Conservation (phyloP, 1,140 invertebrate species). For the Papilio machaon region DNA sequence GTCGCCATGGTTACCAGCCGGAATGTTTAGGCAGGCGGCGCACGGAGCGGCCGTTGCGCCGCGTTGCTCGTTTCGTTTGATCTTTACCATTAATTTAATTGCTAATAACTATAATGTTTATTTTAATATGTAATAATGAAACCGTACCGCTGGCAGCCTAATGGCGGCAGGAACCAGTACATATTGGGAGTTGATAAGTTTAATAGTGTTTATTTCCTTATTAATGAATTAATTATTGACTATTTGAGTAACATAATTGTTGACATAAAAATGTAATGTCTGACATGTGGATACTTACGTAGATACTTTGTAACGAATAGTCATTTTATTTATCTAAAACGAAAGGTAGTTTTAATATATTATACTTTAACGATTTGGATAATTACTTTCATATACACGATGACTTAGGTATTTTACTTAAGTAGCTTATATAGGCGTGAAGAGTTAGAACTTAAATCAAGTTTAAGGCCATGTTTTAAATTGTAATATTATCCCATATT, state of each 20-base stretch:
- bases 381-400: neutral
- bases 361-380: neutral
- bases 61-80: conserved; percentile 64
- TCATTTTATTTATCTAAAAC: conserved; percentile 11
- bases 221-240: conserved; percentile 22
- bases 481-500: neutral
- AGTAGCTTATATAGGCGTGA: neutral
- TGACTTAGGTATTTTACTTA: neutral
- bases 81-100: conserved; percentile 71
- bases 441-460: neutral
- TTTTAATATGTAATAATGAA: conserved; percentile 38
- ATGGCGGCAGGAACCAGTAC: conserved; percentile 29
- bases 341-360: neutral
- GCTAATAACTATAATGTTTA: conserved; percentile 50
- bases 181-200: conserved; percentile 26
- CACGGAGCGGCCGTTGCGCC: conserved; percentile 61
- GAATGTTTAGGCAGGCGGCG: conserved; percentile 62
- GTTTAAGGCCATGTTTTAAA: neutral
- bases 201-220: conserved; percentile 32
- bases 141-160: conserved; percentile 21
- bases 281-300: conserved; percentile 9
- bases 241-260: conserved; percentile 25
- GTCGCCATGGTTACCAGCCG: conserved; percentile 76
- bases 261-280: conserved; percentile 18
- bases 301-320: conserved; percentile 6